Evolutionary conservation across 2,888 invertebrate species (phyloP).

Genomic region (Iselma pallidipennis): DNA sequence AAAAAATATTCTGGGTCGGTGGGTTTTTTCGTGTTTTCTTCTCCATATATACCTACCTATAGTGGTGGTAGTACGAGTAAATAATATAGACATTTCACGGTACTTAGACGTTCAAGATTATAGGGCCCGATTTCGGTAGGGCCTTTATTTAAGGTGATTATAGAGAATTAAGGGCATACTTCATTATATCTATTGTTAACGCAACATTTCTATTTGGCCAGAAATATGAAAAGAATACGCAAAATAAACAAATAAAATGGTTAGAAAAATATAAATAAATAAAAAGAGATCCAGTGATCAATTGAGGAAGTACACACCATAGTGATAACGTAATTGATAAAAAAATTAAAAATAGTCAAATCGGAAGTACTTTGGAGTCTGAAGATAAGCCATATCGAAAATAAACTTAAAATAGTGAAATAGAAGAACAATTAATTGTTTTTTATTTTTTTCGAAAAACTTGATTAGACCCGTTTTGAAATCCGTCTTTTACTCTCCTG

Average conservation of each 20-base stretch:
- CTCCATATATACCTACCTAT: too few relatives aligned
- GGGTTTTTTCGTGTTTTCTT: slow-evolving; percentile 1
- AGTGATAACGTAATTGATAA: neutral
- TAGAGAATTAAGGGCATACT: slow-evolving; percentile 12
- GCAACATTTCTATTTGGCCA: neutral
- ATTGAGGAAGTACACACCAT: slow-evolving; percentile 4
- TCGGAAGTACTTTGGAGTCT: slow-evolving; percentile 2
- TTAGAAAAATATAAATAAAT: neutral
- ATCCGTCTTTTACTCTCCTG: too few relatives aligned
- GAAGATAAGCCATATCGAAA: neutral
- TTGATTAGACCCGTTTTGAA: too few relatives aligned
- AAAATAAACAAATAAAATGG: neutral
- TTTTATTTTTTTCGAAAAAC: neutral
- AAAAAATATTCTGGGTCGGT: slow-evolving; percentile 15
- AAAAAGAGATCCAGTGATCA: neutral
- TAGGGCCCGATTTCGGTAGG: slow-evolving; percentile 41
- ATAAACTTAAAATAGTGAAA: neutral
- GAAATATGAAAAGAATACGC: neutral
- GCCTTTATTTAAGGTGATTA: slow-evolving; percentile 48
- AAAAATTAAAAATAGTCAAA: neutral
- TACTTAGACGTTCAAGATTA: slow-evolving; percentile 50
- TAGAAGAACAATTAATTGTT: too few relatives aligned
- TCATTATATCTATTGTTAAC: slow-evolving; percentile 10
- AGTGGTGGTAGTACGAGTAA: slow-evolving; percentile 35
- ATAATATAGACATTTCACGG: slow-evolving; percentile 55